These are phyloP conservation scores for Ochotona curzoniae DNA, from an alignment of 2,113 vertebrate genomes.

Conservation along the genomic window DNA sequence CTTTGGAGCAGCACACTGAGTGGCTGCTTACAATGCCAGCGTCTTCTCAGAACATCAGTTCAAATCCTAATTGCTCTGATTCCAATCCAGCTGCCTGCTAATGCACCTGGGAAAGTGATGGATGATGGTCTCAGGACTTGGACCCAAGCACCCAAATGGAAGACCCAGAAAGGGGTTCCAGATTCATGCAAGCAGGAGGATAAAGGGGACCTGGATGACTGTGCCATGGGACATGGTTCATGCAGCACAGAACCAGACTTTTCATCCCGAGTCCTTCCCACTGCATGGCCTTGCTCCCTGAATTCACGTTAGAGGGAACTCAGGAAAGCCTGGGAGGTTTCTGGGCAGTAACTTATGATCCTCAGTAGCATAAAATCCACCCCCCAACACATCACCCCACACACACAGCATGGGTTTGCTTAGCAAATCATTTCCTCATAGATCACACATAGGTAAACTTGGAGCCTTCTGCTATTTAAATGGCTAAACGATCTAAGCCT, in stretches of 20 bases:
- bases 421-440: conserved; percentile 42
- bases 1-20: too few relatives aligned
- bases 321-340: background rate
- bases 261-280: background rate
- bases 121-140: too few relatives aligned
- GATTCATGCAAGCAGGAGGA: background rate
- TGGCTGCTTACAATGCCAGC: too few relatives aligned
- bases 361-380: conserved; percentile 8
- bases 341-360: background rate
- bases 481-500: conserved; percentile 36
- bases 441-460: conserved; percentile 59
- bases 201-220: too few relatives aligned
- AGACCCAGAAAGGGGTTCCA: too few relatives aligned
- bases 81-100: too few relatives aligned
- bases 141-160: too few relatives aligned
- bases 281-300: background rate
- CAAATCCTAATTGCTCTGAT: too few relatives aligned
- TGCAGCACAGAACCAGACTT: accelerated
- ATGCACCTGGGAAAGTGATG: too few relatives aligned
- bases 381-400: background rate
- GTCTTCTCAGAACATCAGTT: too few relatives aligned
- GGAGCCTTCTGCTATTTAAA: conserved; percentile 42
- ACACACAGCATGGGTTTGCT: background rate
- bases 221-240: too few relatives aligned
- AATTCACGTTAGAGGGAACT: background rate